phyloP scores from a whole-genome alignment of 2,113 vertebrate species.

The Corvus moneduloides region DNA sequence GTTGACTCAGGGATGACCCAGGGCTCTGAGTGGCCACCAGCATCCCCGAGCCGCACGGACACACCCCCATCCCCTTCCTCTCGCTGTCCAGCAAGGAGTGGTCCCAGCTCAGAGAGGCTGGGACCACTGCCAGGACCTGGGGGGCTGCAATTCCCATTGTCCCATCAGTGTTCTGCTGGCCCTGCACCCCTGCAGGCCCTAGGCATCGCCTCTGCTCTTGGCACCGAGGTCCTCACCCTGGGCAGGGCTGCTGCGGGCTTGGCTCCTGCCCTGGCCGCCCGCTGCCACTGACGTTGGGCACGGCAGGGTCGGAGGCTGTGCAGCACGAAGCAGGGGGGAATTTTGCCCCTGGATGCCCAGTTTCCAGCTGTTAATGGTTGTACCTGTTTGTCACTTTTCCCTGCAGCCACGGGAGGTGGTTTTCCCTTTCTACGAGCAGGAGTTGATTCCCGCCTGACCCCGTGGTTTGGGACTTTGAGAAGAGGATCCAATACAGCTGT shows the following conservation, averaged over 20 bases:
- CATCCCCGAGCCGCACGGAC: accelerated
- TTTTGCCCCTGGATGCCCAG: neutral
- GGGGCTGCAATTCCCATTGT: accelerated
- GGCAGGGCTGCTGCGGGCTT: neutral
- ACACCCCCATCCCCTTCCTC: too few relatives aligned
- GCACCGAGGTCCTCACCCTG: accelerated
- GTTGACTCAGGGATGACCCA: neutral
- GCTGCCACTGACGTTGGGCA: accelerated
- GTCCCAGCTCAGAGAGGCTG: neutral
- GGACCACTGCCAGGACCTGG: accelerated
- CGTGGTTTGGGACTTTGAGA: neutral
- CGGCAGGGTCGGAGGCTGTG: accelerated
- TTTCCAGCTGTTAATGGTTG: neutral
- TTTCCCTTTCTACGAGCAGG: neutral
- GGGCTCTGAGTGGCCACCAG: neutral
- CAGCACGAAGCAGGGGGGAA: neutral
- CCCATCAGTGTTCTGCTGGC: accelerated
- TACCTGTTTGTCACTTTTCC: neutral
- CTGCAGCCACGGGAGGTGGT: neutral
- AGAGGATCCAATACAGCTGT: accelerated
- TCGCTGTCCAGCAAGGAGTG: accelerated
- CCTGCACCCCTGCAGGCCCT: neutral
- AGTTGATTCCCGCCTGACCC: accelerated
- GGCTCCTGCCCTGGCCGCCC: neutral
- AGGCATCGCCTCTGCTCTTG: accelerated